Percentiles rank a stretch among this genome's conserved stretches.
Evolutionary conservation across 2,113 vertebrate genomes (phyloP).

Genomic region (Chiloscyllium plagiosum): DNA sequence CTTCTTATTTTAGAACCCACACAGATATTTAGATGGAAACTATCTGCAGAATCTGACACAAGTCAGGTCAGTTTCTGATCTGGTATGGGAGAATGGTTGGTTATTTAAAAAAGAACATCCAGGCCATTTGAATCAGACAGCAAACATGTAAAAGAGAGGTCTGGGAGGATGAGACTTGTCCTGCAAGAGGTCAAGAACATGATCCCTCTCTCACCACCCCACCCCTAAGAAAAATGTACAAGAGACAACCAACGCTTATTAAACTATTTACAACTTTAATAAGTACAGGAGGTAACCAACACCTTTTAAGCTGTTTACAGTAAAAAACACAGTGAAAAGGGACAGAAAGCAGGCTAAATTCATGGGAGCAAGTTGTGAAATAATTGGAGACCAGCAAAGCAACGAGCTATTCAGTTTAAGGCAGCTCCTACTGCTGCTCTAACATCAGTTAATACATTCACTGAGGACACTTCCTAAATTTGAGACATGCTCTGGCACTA

Average conservation of each 20-base stretch:
- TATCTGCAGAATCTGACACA: background rate
- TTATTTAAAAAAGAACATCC: background rate
- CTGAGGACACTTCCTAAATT: background rate
- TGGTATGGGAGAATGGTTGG: background rate
- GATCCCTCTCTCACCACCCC: background rate
- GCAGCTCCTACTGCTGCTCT: background rate
- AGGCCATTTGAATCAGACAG: background rate
- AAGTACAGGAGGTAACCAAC: background rate
- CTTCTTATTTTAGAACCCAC: background rate
- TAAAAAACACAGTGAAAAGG: background rate
- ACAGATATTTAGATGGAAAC: background rate
- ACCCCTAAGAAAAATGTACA: background rate
- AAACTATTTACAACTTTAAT: no score
- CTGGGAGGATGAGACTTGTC: background rate
- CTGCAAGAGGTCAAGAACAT: background rate
- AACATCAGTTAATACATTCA: background rate
- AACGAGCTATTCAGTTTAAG: background rate
- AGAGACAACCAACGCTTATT: background rate
- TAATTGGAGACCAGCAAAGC: background rate
- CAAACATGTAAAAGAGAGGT: background rate
- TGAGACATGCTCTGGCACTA: background rate
- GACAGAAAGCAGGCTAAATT: background rate
- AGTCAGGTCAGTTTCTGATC: background rate
- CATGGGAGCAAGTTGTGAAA: background rate
- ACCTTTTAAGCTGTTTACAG: background rate